These are phyloP conservation scores for Petrocephalus sullivani DNA, from an alignment of 2,797 vertebrate species.

Conservation along the genomic window DNA sequence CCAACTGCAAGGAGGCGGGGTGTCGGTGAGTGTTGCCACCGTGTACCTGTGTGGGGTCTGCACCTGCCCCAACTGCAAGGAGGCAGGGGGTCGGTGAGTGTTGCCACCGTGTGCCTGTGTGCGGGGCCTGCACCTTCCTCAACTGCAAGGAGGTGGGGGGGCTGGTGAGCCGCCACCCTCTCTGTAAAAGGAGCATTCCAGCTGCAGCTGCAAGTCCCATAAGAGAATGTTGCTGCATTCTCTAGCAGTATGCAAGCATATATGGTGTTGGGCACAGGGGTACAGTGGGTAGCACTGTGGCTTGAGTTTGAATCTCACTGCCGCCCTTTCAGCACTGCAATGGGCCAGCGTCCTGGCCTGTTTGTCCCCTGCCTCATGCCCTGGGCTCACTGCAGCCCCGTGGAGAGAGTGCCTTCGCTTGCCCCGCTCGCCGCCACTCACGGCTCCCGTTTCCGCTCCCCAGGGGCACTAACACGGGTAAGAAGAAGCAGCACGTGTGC, in stretches of 20 bases:
- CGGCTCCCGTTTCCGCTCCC: constrained; percentile 17
- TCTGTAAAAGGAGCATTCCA: background rate
- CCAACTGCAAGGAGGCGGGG: constrained; percentile 97
- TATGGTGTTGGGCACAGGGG: background rate
- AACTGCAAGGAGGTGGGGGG: too few relatives aligned
- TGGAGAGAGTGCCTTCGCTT: background rate
- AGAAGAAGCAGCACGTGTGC: constrained; percentile 76
- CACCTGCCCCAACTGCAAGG: constrained; percentile 98
- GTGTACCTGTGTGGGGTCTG: constrained; percentile 59
- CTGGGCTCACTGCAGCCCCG: background rate
- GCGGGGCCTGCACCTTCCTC: too few relatives aligned
- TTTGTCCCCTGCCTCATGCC: background rate
- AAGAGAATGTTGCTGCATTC: background rate
- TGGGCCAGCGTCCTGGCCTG: background rate
- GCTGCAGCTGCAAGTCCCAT: background rate
- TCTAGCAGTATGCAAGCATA: background rate
- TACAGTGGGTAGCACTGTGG: background rate
- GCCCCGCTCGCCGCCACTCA: background rate
- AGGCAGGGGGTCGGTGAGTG: constrained; percentile 89
- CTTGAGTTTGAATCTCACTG: background rate
- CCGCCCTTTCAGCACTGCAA: background rate
- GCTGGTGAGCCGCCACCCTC: too few relatives aligned
- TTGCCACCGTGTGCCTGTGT: constrained; percentile 14
- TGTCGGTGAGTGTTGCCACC: constrained; percentile 71
- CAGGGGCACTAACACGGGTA: constrained; percentile 71